Conservation (phyloP, 2,888 invertebrate genomes). For the Camponotus fellah region DNA sequence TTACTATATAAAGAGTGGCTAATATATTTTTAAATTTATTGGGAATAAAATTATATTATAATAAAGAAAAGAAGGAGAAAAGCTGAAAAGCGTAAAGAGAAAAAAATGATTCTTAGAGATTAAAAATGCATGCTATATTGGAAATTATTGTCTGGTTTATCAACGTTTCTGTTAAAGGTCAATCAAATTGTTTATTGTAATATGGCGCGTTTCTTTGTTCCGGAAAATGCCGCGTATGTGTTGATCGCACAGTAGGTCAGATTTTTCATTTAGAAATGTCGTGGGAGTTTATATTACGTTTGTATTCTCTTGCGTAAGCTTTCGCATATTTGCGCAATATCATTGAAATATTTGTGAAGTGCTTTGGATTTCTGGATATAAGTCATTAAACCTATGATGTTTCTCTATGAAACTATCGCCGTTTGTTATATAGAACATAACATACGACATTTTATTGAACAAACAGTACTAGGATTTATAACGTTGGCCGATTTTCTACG, state of each 20-base stretch:
- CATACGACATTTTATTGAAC: conserved; percentile 50
- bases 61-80: background rate
- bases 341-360: conserved; percentile 51
- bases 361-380: conserved; percentile 40
- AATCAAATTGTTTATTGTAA: conserved; percentile 15
- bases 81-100: background rate
- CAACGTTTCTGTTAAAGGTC: conserved; percentile 34
- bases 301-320: conserved; percentile 27
- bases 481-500: conserved; percentile 48
- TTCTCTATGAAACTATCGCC: conserved; percentile 50
- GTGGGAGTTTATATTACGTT: conserved; percentile 43
- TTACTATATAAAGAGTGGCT: background rate
- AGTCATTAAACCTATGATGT: conserved; percentile 40
- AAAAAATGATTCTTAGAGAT: background rate
- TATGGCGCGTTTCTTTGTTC: conserved; percentile 40
- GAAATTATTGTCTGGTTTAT: background rate
- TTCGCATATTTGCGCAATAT: conserved; percentile 28
- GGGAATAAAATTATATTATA: background rate
- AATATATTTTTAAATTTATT: background rate
- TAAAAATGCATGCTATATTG: background rate
- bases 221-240: conserved; percentile 34
- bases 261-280: conserved; percentile 49
- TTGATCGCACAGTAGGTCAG: conserved; percentile 45
- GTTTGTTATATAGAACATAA: conserved; percentile 43
- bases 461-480: conserved; percentile 49